Evolutionary conservation across 2,888 invertebrate genomes (phyloP), one percentile per base, ranked within the genome.

Genomic region (Cosmorhoe ocellata): DNA sequence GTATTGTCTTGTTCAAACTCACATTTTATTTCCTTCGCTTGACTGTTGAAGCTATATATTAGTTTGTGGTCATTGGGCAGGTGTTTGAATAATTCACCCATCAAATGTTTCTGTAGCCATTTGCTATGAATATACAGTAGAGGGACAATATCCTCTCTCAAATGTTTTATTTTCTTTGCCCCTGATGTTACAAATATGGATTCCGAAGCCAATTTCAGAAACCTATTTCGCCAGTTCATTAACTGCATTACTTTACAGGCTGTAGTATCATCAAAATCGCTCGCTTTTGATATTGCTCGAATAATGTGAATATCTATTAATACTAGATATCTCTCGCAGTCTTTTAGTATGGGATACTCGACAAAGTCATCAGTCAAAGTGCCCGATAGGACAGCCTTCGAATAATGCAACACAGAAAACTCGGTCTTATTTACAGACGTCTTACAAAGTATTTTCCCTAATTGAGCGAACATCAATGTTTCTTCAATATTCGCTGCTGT

Each of bases 31-130:
- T 48, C 54, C 24, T 66, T 51, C 1, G 74, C 43, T 9, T 66
- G 59, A 3, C 43, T 46, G 44, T 67, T 61, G 36, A 80, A 81
- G 6, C 66, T 58, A 2, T 56, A 57, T 3, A 61, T 37, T 3
- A 75, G 27, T 37, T 53, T 51, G 10, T 65, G 50, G 34, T 70
- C 67, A 5, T 54, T 47, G 3, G 72, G 63, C n/a, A 75, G 48
- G 9, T 71, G 41, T 31, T 69, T 71, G 28, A 75, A 76, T 14
- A 89, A 51, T 41, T 71, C 71, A 24, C 71, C 69, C 1, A 94
- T 67, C 14, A 93, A 79, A 77, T 92, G 90, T 71, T 96, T 96
- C 11, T 91, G 79, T 28, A 96, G 73, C 96, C 96, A 96, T 75
- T 93, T 94, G 64, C 93, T 94, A 70, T 96, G 95, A 8, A 95